Conservation (phyloP, 2,113 vertebrate species). For the Myodes glareolus region DNA sequence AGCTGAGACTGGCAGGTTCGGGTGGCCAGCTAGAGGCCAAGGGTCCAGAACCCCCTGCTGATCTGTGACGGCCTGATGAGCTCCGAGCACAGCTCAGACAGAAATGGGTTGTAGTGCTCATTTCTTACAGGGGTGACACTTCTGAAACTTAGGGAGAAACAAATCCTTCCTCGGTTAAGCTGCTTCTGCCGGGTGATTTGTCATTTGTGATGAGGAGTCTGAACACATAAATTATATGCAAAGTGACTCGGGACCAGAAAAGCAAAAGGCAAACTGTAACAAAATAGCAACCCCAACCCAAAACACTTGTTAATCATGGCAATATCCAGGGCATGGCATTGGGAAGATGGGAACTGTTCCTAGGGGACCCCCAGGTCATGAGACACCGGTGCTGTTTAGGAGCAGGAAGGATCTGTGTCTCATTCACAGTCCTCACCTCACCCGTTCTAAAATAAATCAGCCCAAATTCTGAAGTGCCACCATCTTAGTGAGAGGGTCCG, state of each 20-base stretch:
- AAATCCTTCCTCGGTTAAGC: neutral
- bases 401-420: rapidly evolving
- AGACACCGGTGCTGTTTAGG: neutral
- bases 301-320: too few species aligned
- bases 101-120: neutral
- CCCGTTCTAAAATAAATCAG: neutral
- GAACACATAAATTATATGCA: neutral
- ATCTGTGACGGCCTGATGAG: neutral
- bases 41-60: neutral
- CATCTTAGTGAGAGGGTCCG: neutral
- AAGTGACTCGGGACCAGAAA: neutral
- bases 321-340: too few species aligned
- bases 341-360: neutral
- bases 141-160: neutral
- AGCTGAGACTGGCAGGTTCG: neutral
- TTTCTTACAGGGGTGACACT: neutral
- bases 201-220: neutral
- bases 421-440: too few species aligned
- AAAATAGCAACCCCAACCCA: neutral
- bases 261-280: neutral
- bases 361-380: rapidly evolving
- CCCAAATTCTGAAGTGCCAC: neutral
- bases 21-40: neutral
- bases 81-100: neutral
- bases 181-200: neutral